Conservation (phyloP, 1,140 invertebrate species). For the Zaprionus tsacasi region DNA sequence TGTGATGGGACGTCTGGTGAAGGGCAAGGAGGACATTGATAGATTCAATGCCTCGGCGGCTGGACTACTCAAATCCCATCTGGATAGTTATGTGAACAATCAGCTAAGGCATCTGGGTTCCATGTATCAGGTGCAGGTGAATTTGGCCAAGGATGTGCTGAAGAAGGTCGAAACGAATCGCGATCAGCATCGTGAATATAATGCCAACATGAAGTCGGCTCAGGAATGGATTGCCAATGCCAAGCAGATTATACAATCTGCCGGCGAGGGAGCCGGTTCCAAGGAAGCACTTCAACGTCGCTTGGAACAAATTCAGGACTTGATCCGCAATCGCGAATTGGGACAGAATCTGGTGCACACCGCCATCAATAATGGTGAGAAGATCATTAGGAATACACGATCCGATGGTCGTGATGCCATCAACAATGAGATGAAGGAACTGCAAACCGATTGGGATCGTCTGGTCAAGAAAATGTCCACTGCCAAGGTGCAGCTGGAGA, state of each 20-base stretch:
- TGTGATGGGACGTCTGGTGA: slow-evolving; percentile 90
- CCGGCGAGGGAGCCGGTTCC: slow-evolving; percentile 92
- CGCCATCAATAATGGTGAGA: slow-evolving; percentile 96
- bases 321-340: slow-evolving; percentile 93
- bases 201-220: slow-evolving; percentile 91
- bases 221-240: slow-evolving; percentile 95
- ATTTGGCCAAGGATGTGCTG: slow-evolving; percentile 95
- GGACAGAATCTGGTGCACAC: slow-evolving; percentile 95
- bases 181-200: slow-evolving; percentile 94
- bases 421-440: slow-evolving; percentile 93
- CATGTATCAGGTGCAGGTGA: slow-evolving; percentile 94
- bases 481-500: slow-evolving; percentile 96
- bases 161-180: slow-evolving; percentile 96
- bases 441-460: slow-evolving; percentile 97
- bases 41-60: slow-evolving; percentile 92
- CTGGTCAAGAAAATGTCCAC: slow-evolving; percentile 96
- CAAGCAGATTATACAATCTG: slow-evolving; percentile 91
- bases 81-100: slow-evolving; percentile 96
- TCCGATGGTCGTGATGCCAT: slow-evolving; percentile 96
- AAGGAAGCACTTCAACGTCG: slow-evolving; percentile 93
- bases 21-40: slow-evolving; percentile 93
- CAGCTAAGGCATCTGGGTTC: slow-evolving; percentile 96
- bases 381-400: slow-evolving; percentile 93
- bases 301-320: slow-evolving; percentile 92
- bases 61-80: slow-evolving; percentile 91